A percentile compares a stretch with the other conserved stretches of the same genome.
These are phyloP conservation scores for Eulithis prunata DNA, from an alignment of 2,888 invertebrate genomes.

Conservation along the genomic window DNA sequence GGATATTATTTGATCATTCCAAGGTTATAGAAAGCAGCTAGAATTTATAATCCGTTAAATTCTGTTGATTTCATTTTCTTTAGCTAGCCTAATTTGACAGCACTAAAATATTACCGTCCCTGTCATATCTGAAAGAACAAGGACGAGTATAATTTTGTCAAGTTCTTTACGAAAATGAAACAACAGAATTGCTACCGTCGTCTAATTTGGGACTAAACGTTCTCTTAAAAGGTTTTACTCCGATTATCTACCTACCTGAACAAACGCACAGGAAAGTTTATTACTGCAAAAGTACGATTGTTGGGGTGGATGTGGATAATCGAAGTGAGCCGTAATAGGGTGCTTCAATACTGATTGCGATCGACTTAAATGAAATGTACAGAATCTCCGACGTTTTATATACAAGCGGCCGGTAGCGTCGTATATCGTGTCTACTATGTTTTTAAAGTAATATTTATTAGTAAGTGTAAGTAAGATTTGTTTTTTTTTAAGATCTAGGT, in stretches of 20 bases:
- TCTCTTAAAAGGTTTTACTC: slow-evolving; percentile 3
- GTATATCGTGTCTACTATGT: slow-evolving; percentile 30
- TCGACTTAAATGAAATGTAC: slow-evolving; percentile 11
- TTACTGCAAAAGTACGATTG: neutral
- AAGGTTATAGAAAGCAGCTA: slow-evolving; percentile 15
- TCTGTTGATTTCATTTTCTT: too few species aligned
- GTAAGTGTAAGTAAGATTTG: slow-evolving; percentile 25
- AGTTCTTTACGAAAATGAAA: too few species aligned
- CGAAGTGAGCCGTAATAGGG: slow-evolving; percentile 4
- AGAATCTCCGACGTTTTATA: slow-evolving; percentile 22
- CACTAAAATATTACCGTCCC: too few species aligned
- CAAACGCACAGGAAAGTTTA: neutral
- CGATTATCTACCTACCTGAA: neutral
- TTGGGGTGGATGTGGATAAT: neutral
- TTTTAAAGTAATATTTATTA: slow-evolving; percentile 28
- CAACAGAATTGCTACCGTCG: neutral
- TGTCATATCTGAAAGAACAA: too few species aligned
- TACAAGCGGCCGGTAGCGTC: slow-evolving; percentile 4
- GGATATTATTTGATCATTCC: slow-evolving; percentile 19
- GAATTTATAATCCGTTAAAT: neutral
- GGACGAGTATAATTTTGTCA: too few species aligned
- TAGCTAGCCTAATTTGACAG: too few species aligned
- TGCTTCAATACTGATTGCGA: slow-evolving; percentile 20
- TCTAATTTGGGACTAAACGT: neutral
- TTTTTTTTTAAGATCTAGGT: slow-evolving; percentile 33